A percentile compares a stretch with the other conserved stretches of the same genome.
These are phyloP conservation scores for Geodia barretti DNA, from an alignment of 37 sponge, comb jelly and placozoan species.

Conservation along the genomic window DNA sequence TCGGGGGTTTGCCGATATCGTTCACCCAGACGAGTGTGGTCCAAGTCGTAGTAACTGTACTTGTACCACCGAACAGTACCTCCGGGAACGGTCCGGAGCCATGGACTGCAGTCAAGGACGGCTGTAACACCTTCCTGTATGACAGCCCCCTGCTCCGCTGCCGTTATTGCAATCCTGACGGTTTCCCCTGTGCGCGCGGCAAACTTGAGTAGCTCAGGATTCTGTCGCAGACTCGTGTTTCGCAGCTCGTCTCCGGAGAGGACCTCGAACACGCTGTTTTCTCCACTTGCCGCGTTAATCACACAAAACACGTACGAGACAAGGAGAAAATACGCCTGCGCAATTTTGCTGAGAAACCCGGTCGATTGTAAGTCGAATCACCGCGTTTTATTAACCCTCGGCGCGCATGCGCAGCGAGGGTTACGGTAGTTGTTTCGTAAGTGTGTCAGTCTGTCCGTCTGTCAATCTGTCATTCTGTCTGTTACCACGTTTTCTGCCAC, in stretches of 20 bases:
- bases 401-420: too few relatives aligned
- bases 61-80: neutral
- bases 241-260: neutral
- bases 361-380: too few relatives aligned
- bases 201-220: neutral
- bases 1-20: neutral
- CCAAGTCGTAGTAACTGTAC: neutral
- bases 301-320: too few relatives aligned
- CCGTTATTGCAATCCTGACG: neutral
- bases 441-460: too few relatives aligned
- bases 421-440: too few relatives aligned
- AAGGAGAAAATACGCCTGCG: too few relatives aligned
- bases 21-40: neutral
- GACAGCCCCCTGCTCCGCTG: neutral
- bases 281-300: too few relatives aligned
- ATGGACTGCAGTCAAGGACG: neutral
- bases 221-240: neutral
- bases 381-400: too few relatives aligned
- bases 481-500: too few relatives aligned
- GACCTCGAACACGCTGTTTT: neutral
- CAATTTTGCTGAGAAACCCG: too few relatives aligned
- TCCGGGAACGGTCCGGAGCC: neutral
- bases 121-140: conserved; percentile 9
- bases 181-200: conserved; percentile 1
- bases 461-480: too few relatives aligned